Evolutionary conservation across 2,113 vertebrate genomes (phyloP), one percentile per base, ranked within the genome.

Genomic region (Peromyscus leucopus): DNA sequence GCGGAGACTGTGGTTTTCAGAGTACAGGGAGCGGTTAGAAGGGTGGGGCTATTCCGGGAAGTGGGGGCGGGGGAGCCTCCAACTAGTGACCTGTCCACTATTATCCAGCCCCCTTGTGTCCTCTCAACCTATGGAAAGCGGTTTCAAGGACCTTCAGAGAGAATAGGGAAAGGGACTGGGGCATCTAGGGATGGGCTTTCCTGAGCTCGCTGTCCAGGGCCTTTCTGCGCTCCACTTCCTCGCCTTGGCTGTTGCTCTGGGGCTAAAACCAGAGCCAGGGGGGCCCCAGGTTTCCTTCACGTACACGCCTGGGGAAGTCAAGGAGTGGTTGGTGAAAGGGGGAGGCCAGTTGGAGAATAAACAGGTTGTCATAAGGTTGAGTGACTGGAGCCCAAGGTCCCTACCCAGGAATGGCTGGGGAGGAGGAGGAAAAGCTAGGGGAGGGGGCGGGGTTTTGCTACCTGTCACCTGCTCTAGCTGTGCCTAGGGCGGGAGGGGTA

Each of bases 401-500:
- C 67, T 78, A 71, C 91, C 84, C 94, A 71, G 82, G 72, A 96
- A 89, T 61, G 76, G 92, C 4, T 90, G 90, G 94, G 95, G 84
- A 90, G 95, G 93, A 95, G 95, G 94, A 94, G 94, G 89, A 97
- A 96, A 93, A 93, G 92, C 84, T 48, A 71, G 96, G 92, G 95
- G 84, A 76, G 83, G 79, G 86, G 98, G 96, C 4, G 92, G 97
- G 46, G 91, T 92, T 93, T 97, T 89, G 96, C 97, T 95, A 97
- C 97, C 97, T 97, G 97, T 97, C 97, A 97, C 97, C 98, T 98
- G 98, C 96, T 97, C 91, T 10, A 72, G 91, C 95, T 86, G 96
- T 95, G 96, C 89, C 93, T 86, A 86, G 93, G 92, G 97, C 91
- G 59, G 92, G 83, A 78, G 90, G 75, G 84, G 89, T 94, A 95